phyloP scores from a whole-genome alignment of 2,113 vertebrate species.

The Capricornis sumatraensis region DNA sequence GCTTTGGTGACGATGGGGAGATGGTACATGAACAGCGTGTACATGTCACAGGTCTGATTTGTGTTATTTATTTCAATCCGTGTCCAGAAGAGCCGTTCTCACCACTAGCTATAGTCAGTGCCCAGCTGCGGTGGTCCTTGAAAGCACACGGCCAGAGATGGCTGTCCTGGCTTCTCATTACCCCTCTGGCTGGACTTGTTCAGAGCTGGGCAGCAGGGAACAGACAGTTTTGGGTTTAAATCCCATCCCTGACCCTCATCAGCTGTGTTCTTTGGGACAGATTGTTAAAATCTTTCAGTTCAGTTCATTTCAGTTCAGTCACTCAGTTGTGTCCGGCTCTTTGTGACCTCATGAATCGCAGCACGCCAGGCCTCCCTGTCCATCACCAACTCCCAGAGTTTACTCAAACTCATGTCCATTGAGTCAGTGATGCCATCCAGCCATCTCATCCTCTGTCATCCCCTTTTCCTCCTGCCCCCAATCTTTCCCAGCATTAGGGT shows the following conservation, averaged over 20 bases:
- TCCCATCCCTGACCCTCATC: too few species aligned
- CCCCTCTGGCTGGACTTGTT: not conserved
- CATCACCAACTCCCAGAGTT: too few species aligned
- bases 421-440: too few species aligned
- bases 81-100: not conserved
- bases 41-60: not conserved
- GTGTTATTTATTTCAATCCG: not conserved
- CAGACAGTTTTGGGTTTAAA: not conserved
- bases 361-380: too few species aligned
- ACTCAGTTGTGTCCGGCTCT: too few species aligned
- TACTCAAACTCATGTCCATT: accelerated
- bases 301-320: too few species aligned
- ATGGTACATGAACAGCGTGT: accelerated
- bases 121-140: not conserved
- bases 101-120: not conserved
- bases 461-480: too few species aligned
- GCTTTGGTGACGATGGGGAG: not conserved
- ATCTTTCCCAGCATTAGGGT: too few species aligned
- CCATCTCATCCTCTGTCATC: too few species aligned
- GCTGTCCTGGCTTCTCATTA: not conserved
- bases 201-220: not conserved
- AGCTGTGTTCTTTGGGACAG: not conserved
- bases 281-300: not conserved
- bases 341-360: too few species aligned
- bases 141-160: not conserved